phyloP scores from a whole-genome alignment of 2,113 vertebrate genomes.

The Megaptera novaeangliae region DNA sequence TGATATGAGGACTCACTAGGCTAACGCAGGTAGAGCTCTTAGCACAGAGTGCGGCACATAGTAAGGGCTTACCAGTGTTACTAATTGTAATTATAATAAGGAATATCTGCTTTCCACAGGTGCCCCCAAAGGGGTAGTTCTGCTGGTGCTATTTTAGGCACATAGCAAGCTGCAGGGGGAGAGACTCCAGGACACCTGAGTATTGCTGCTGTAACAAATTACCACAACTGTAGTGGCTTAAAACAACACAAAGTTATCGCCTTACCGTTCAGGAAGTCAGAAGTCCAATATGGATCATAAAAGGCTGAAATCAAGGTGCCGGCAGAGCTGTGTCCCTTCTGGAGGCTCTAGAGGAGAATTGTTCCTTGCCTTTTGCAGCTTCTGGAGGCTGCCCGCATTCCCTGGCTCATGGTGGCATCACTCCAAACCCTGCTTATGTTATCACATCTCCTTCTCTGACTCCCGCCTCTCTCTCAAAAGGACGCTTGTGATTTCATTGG shows the following conservation, averaged over 20 bases:
- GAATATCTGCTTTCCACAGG: neutral
- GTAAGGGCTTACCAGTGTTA: neutral
- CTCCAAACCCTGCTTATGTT: neutral
- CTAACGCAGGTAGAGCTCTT: neutral
- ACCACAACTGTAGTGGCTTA: neutral
- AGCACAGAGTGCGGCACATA: neutral
- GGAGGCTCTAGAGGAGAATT: neutral
- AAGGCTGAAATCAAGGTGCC: neutral
- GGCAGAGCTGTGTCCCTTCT: neutral
- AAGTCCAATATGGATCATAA: neutral
- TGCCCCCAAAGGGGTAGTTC: neutral
- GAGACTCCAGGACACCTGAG: neutral
- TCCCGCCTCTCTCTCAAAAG: neutral
- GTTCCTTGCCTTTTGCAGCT: fast-evolving
- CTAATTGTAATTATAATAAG: neutral
- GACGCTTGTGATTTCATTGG: fast-evolving
- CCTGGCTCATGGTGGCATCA: neutral
- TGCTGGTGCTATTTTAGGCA: neutral
- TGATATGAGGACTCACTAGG: neutral
- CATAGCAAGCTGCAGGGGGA: neutral
- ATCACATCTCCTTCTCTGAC: neutral
- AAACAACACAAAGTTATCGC: neutral
- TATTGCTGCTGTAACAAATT: neutral
- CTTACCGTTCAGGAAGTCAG: neutral
- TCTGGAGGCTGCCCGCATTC: neutral